Evolutionary conservation across 2,888 invertebrate species (phyloP), one percentile per base, ranked within the genome.

Genomic region (Lepidocyrtoides sp.): DNA sequence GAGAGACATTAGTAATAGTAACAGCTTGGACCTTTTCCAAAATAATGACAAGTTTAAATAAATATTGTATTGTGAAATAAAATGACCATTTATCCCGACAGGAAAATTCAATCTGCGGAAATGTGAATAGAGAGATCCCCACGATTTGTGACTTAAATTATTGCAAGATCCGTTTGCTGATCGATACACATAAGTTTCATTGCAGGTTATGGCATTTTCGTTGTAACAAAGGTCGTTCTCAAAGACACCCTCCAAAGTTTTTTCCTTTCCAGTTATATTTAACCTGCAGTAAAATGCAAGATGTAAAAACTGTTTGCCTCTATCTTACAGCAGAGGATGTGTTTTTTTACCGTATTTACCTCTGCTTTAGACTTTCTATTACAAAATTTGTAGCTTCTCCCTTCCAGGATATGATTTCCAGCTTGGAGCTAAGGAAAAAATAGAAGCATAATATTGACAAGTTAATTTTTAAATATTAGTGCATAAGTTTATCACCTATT

Each of bases 151-250:
- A 8, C 95, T 94, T 89, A 97, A 95, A 95, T 97, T 97, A 95
- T 98, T 98, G 95, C 98, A 98, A 2, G 96, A 96, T 0, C 98
- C 98, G 94, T 97, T 97, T 51, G 96, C 96, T 0, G 96, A 96
- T 20, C 98, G 95, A 95, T 97, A 98, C 94, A 94, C 94, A 89
- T 89, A 94, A 23, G 91, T 75, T 5, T 83, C 84, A 88, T 94
- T 93, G 5, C 92, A 92, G 20, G 29, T 26, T 29, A 72, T 0
- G 44, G 72, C n/a, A 60, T 75, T 41, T 72, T 91, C 66, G 44
- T 10, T 12, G 72, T 75, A 5, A 29, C 86, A 86, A n/a, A 86
- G 29, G 12, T 48, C 14, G 14, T 77, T 63, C 7, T 23, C 12
- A 41, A 88, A 36, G 14, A 36, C 0, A 7, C 87, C 87, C 14